Evolutionary conservation across 2,797 vertebrate genomes (phyloP), one percentile per base, ranked within the genome.

Genomic region (Cynopterus sphinx): DNA sequence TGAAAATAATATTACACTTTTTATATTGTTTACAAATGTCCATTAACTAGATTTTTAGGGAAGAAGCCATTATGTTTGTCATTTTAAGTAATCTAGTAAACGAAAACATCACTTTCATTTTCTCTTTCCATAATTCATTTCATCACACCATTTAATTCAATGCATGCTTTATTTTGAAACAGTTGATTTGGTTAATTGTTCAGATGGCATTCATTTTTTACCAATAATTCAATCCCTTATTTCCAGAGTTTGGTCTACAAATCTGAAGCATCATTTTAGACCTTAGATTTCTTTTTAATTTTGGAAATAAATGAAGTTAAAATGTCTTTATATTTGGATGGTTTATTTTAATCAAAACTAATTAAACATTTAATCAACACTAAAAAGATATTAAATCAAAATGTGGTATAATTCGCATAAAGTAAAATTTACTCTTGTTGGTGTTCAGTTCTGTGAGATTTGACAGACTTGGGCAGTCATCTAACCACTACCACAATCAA

Each of bases 101-200:
- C 0, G 65, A 81, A 94, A 94, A 90, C 43, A 83, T 53, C 67
- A 94, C 94, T 97, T 97, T 98, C 95, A 91, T 97, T 96, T 96
- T 97, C 95, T 95, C 86, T 96, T 96, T 92, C 57, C 28, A 6
- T 83, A 65, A 68, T 87, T 91, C 63, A 85, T 84, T 77, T 95
- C 41, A 73, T 91, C 89, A 87, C 31, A 84, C 19, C n/a, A 24
- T 90, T 96, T 36, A 88, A 16, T 89, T 77, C 49, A 46, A 5
- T 67, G 57, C 67, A n/a, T 5, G 1, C 33, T 91, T 93, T 92
- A 77, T 96, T 97, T 95, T 77, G 55, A 97, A 96, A 81, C 36
- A 83, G 65, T 86, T 94, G 49, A 86, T 77, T 92, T 87, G 68
- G 49, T 94, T 90, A 84, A 51, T 94, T 94, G 61, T 95, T 95